Base-by-base conservation (phyloP, 2,797 vertebrate genomes). In the Stomatorhinus walkeri region DNA sequence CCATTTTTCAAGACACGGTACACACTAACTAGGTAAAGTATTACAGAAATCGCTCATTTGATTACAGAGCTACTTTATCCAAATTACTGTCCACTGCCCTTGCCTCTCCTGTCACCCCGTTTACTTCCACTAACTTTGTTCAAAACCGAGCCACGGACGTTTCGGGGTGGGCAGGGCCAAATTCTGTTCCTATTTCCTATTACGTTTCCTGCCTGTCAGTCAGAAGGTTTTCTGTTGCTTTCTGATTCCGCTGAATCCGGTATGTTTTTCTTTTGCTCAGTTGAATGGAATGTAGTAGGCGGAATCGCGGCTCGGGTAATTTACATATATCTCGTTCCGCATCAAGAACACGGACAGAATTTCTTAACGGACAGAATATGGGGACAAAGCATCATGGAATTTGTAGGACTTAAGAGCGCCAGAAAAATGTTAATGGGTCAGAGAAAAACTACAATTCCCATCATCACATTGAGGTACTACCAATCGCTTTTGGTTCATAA, bases 1-100 rank as follows among this genome's bases (percentile, higher is more conserved):
- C 94, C 96, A 96, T 96, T 85, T 14, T 93, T 48, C 56, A 43
- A 87, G 24, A 51, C 19, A 48, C 81, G 32, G 64, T 76, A 19
- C 24, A 90, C 36, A 54, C 32, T 76, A 88, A 10, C 64, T 52
- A 87, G n/a, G 68, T 7, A 72, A 86, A 36, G 32, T 86, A 3
- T 49, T 46, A 10, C 46, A 61, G 24, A 84, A 76, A 46, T 24
- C 14, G 46, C 12, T 72, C 56, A 90, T 88, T 90, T 72, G 88
- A 61, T 19, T 51, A 51, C 24, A 51, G 4, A 8, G 28, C 22
- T 64, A 32, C 40, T 87, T 51, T 4, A 28, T 85, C 84, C 51
- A 86, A 88, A 24, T 85, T 28, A 32, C 61, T 85, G 59, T 7
- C 49, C 28, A 85, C 36, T 22, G 40, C 40, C 54, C 22, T 51